Evolutionary conservation across 2,888 invertebrate genomes (phyloP).

Genomic region (Brachylomia viminalis): DNA sequence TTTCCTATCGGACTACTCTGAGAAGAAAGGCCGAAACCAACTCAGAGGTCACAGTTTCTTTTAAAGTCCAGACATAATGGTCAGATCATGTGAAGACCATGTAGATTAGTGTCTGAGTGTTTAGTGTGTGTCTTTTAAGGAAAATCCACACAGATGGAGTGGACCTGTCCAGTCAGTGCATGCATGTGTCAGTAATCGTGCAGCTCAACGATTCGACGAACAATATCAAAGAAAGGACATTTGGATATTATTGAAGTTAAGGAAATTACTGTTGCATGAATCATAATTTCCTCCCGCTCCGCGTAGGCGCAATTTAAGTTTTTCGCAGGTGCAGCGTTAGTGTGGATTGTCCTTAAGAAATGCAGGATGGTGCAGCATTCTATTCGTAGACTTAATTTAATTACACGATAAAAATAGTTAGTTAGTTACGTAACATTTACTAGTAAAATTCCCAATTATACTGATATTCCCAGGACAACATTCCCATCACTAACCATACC

Average conservation of each 20-base stretch:
- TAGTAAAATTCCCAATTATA: neutral
- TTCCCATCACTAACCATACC: conserved; percentile 3
- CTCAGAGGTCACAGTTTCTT: no score
- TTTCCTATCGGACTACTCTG: no score
- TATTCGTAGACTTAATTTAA: neutral
- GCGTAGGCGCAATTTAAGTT: neutral
- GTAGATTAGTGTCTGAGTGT: no score
- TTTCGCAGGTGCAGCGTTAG: neutral
- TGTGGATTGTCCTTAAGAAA: conserved; percentile 1
- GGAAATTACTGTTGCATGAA: conserved; percentile 3
- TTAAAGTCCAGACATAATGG: no score
- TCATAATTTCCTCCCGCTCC: neutral
- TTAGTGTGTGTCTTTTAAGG: no score
- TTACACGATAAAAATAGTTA: neutral
- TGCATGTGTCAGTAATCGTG: no score
- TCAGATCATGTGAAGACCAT: no score
- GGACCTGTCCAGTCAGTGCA: no score
- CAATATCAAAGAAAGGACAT: no score
- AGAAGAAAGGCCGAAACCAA: no score
- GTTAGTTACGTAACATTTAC: neutral
- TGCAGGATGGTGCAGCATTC: neutral
- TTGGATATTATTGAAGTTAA: neutral
- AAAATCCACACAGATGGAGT: no score
- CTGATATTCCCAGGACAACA: neutral
- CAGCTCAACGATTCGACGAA: no score